These are phyloP conservation scores for Penaeus indicus DNA, from an alignment of 1,140 invertebrate genomes.

Conservation along the genomic window DNA sequence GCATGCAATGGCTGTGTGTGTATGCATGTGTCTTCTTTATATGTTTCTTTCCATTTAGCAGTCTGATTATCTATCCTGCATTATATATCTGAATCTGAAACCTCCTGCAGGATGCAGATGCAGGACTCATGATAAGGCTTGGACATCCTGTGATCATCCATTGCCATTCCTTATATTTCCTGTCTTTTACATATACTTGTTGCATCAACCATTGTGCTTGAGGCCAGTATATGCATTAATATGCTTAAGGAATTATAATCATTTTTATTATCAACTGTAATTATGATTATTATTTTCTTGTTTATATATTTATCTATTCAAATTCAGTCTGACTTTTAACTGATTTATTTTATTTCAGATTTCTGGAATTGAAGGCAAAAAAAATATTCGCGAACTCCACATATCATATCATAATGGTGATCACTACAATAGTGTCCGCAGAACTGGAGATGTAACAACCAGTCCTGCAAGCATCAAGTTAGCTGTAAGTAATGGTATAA, in stretches of 20 bases:
- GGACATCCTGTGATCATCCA: no score
- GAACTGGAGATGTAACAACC: constrained; percentile 70
- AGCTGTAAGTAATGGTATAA: constrained; percentile 31
- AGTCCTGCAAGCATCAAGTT: constrained; percentile 71
- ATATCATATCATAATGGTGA: constrained; percentile 75
- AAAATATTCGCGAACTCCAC: constrained; percentile 70
- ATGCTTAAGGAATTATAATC: constrained; percentile 32
- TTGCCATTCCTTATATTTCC: no score
- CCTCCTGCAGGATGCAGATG: no score
- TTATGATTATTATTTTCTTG: background rate
- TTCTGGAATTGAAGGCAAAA: constrained; percentile 44
- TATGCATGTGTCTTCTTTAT: no score
- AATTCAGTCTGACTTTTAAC: background rate
- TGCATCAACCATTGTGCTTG: no score
- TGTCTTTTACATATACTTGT: no score
- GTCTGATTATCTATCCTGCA: no score
- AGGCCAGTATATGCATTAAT: no score
- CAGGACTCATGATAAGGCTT: no score
- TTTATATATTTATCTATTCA: background rate
- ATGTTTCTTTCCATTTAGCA: no score
- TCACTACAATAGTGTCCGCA: constrained; percentile 73
- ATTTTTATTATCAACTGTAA: background rate
- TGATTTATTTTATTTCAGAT: constrained; percentile 35
- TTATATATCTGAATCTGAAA: no score
- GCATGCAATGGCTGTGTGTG: no score